Percentiles rank a stretch among this genome's conserved stretches.
These are phyloP conservation scores for Macrotus californicus DNA, from an alignment of 2,113 vertebrate species.

Conservation along the genomic window DNA sequence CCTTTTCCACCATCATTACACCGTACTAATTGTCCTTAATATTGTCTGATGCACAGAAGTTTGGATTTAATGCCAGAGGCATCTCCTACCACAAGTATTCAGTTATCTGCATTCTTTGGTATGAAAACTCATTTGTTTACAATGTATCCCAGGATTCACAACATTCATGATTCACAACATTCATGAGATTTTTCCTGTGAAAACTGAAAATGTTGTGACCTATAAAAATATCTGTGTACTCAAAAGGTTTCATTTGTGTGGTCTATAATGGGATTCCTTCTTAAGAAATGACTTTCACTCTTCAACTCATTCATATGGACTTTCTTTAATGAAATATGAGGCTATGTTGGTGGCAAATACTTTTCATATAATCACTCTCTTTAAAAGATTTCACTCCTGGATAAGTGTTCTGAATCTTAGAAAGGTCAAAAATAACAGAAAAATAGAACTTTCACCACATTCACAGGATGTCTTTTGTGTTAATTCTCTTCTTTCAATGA, in stretches of 20 bases:
- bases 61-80: not conserved
- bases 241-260: not conserved
- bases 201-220: not conserved
- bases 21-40: not conserved
- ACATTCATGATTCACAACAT: not conserved
- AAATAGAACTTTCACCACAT: not conserved
- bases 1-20: not conserved
- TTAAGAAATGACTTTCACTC: slow-evolving; percentile 36
- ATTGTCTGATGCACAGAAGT: not conserved
- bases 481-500: not conserved
- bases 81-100: not conserved
- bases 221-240: not conserved
- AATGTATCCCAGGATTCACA: not conserved
- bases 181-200: not conserved
- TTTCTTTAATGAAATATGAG: slow-evolving; percentile 33
- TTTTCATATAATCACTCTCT: slow-evolving; percentile 1
- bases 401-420: slow-evolving; percentile 28
- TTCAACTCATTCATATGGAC: not conserved
- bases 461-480: not conserved
- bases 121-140: not conserved
- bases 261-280: not conserved
- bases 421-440: not conserved
- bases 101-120: not conserved
- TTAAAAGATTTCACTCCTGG: not conserved
- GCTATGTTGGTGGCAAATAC: not conserved